A percentile compares a stretch with the other conserved stretches of the same genome.
phyloP scores from a whole-genome alignment of 1,140 invertebrate genomes.

The Penaeus indicus region DNA sequence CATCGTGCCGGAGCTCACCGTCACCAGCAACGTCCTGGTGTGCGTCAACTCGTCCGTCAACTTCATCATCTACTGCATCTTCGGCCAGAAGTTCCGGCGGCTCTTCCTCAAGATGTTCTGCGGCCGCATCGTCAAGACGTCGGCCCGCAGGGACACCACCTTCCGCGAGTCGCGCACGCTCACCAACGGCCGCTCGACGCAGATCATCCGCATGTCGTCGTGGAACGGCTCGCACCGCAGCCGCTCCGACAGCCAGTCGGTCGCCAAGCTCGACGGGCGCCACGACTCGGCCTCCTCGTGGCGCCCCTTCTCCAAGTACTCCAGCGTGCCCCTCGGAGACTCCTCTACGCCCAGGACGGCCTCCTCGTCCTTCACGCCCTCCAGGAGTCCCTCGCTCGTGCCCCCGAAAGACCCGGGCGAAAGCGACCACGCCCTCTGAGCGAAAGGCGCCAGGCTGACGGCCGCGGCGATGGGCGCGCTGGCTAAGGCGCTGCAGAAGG shows the following conservation, averaged over 20 bases:
- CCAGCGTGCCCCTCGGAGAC: conserved; percentile 41
- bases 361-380: conserved; percentile 3
- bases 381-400: not conserved
- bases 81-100: conserved; percentile 95
- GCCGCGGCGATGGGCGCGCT: too few relatives aligned
- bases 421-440: conserved; percentile 45
- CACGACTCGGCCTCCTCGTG: conserved; percentile 1
- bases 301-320: conserved; percentile 36
- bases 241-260: not conserved
- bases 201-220: conserved; percentile 42
- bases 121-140: conserved; percentile 48
- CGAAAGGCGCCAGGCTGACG: too few relatives aligned
- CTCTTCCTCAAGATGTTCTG: conserved; percentile 91
- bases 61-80: conserved; percentile 97
- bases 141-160: conserved; percentile 11
- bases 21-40: conserved; percentile 85
- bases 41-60: conserved; percentile 97
- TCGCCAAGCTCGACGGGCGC: conserved; percentile 18
- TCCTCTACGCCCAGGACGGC: not conserved
- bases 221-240: conserved; percentile 30
- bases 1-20: conserved; percentile 67
- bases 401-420: not conserved
- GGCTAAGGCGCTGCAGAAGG: too few relatives aligned
- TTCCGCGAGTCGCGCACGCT: conserved; percentile 54
- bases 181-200: conserved; percentile 31